A percentile compares a stretch with the other conserved stretches of the same genome.
Evolutionary conservation across 2,888 invertebrate genomes (phyloP).

Genomic region (Apamea monoglypha): DNA sequence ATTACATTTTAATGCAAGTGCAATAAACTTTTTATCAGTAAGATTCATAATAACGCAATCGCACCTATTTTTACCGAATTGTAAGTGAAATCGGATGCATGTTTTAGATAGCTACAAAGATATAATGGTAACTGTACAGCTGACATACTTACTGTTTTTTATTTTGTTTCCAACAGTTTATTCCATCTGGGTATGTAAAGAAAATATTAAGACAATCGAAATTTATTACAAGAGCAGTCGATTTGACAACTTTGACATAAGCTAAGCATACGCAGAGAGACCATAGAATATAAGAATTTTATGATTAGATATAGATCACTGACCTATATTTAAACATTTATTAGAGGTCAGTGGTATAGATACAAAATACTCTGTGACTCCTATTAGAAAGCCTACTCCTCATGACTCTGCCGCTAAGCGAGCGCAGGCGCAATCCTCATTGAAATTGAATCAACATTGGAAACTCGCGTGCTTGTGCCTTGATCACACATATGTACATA

Average conservation of each 20-base stretch:
- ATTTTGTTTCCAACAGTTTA: constrained; percentile 50
- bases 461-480: background rate
- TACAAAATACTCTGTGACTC: background rate
- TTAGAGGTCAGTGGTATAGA: background rate
- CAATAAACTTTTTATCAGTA: constrained; percentile 43
- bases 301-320: background rate
- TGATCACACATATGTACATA: no score
- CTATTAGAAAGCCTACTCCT: background rate
- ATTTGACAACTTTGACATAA: constrained; percentile 53
- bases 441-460: background rate
- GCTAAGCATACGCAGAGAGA: background rate
- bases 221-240: constrained; percentile 50
- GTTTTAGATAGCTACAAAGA: background rate
- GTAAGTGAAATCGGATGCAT: constrained; percentile 6
- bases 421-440: background rate
- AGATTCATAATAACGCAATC: constrained; percentile 13
- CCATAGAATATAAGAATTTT: background rate
- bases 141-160: constrained; percentile 50
- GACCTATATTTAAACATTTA: no score
- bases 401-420: background rate
- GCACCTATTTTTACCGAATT: background rate
- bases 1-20: constrained; percentile 2
- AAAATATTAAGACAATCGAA: constrained; percentile 47
- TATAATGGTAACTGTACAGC: background rate
- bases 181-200: constrained; percentile 57